A percentile compares a stretch with the other conserved stretches of the same genome.
These are phyloP conservation scores for Catharus ustulatus DNA, from an alignment of 2,797 vertebrate species.

Conservation along the genomic window DNA sequence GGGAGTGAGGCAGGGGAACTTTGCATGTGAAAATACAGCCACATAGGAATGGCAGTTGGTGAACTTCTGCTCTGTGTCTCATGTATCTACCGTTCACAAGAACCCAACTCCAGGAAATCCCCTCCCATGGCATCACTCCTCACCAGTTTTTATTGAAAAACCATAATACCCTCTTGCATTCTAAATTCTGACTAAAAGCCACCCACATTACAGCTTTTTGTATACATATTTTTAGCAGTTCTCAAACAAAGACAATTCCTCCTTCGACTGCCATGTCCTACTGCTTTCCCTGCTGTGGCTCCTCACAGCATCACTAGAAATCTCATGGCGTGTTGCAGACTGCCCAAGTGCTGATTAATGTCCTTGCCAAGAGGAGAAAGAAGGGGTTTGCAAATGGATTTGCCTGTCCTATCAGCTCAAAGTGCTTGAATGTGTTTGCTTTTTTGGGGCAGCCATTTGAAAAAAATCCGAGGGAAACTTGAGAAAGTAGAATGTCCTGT, in stretches of 20 bases:
- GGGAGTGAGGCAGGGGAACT: not conserved
- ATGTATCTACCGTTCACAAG: not conserved
- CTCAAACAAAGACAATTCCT: constrained; percentile 14
- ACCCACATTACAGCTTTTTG: not conserved
- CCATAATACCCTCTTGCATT: not conserved
- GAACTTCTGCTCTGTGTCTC: constrained; percentile 6
- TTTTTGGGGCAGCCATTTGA: not conserved
- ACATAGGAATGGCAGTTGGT: not conserved
- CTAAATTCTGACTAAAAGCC: constrained; percentile 20
- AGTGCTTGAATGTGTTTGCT: not conserved
- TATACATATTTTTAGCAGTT: not conserved
- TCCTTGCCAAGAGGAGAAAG: not conserved
- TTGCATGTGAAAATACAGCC: not conserved
- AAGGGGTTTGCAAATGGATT: not conserved
- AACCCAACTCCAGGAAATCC: constrained; percentile 9
- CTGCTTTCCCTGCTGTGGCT: not conserved
- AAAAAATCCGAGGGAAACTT: not conserved
- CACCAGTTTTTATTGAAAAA: constrained; percentile 30
- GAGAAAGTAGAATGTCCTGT: not conserved
- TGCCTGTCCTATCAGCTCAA: not conserved
- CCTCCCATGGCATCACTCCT: constrained; percentile 5
- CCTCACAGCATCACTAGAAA: not conserved
- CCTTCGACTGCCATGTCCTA: not conserved
- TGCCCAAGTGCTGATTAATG: not conserved
- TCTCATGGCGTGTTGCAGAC: rapidly evolving